These are phyloP conservation scores for Gasterosteus aculeatus DNA, from an alignment of 2,113 vertebrate genomes.

Conservation along the genomic window DNA sequence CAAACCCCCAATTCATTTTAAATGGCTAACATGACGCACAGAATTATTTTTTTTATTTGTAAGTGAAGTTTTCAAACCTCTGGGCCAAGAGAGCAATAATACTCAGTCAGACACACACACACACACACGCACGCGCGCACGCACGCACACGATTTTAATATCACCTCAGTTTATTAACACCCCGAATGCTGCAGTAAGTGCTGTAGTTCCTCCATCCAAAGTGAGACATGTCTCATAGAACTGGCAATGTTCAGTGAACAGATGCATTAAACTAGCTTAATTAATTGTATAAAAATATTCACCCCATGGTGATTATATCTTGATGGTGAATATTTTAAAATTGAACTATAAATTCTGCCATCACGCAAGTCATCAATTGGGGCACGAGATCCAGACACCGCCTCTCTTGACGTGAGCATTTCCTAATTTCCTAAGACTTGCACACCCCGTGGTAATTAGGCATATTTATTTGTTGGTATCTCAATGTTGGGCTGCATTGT, in stretches of 20 bases:
- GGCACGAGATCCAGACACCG: neutral
- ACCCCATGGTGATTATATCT: neutral
- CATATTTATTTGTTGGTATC: neutral
- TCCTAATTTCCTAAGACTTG: neutral
- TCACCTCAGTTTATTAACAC: slow-evolving; percentile 1
- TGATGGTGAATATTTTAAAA: neutral
- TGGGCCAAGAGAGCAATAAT: neutral
- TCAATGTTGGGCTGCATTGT: neutral
- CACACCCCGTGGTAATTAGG: neutral
- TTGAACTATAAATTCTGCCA: neutral
- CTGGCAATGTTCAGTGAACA: neutral
- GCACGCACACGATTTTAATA: neutral
- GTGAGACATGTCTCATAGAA: neutral
- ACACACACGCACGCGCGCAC: too few species aligned
- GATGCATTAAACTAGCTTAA: neutral
- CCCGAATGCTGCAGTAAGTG: neutral
- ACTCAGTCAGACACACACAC: neutral
- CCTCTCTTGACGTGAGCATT: neutral
- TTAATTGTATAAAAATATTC: neutral
- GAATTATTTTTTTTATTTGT: neutral
- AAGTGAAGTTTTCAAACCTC: neutral
- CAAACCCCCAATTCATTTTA: neutral
- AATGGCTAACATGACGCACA: neutral
- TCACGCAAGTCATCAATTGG: neutral
- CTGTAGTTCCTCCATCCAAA: neutral